phyloP scores from a whole-genome alignment of 2,113 vertebrate genomes.

The Podiceps cristatus region DNA sequence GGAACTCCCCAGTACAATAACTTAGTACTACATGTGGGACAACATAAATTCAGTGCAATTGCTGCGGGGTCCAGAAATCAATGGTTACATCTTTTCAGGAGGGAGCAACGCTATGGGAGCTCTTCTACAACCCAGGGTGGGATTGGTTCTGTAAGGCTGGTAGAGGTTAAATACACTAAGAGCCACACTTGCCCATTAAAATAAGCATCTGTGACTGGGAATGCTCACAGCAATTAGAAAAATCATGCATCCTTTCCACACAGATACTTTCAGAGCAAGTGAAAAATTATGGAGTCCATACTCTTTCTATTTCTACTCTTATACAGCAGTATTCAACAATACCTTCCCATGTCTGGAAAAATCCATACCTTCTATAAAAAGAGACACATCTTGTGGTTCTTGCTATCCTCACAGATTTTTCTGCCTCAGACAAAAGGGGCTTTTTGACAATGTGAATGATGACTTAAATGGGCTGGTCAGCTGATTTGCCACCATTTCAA shows the following conservation, averaged over 20 bases:
- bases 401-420: neutral
- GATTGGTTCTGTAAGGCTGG: neutral
- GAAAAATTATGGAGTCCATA: neutral
- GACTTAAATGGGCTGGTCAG: neutral
- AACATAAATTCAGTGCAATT: neutral
- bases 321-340: neutral
- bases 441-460: neutral
- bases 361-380: neutral
- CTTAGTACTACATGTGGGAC: neutral
- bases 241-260: neutral
- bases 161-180: neutral
- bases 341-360: neutral
- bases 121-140: neutral
- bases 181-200: neutral
- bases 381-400: neutral
- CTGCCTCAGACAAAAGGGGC: neutral
- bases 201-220: neutral
- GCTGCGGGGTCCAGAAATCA: neutral
- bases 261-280: neutral
- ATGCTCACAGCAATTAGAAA: neutral
- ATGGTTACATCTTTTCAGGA: neutral
- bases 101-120: neutral
- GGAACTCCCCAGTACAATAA: neutral
- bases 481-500: neutral
- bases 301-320: neutral